These are phyloP conservation scores for Brachionus sp. DNA, from an alignment of 1,140 invertebrate genomes.

Conservation along the genomic window DNA sequence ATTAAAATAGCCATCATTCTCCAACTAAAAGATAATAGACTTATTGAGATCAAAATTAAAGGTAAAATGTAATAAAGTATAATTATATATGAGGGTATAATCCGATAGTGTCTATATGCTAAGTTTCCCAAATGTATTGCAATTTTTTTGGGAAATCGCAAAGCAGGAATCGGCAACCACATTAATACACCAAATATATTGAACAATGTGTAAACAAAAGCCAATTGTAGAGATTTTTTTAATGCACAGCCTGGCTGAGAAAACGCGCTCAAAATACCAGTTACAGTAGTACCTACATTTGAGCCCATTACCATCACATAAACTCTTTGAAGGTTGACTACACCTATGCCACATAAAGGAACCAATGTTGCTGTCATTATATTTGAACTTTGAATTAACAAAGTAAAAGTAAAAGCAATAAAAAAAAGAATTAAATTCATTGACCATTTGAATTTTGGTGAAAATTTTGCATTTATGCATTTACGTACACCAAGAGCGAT, in stretches of 20 bases:
- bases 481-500: slow-evolving; percentile 62
- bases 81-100: slow-evolving; percentile 63
- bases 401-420: slow-evolving; percentile 64
- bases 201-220: slow-evolving; percentile 67
- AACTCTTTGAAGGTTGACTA: slow-evolving; percentile 64
- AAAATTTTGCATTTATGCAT: slow-evolving; percentile 64
- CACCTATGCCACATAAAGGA: slow-evolving; percentile 66
- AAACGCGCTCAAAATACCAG: slow-evolving; percentile 63
- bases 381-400: slow-evolving; percentile 66
- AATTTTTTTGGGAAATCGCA: slow-evolving; percentile 63
- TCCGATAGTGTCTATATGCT: slow-evolving; percentile 64
- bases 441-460: slow-evolving; percentile 57
- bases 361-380: slow-evolving; percentile 68
- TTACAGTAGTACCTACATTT: slow-evolving; percentile 67
- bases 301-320: slow-evolving; percentile 66
- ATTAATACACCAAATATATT: slow-evolving; percentile 65
- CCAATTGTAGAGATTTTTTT: slow-evolving; percentile 63
- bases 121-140: slow-evolving; percentile 63
- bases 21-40: not conserved
- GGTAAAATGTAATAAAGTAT: slow-evolving; percentile 63
- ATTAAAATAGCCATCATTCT: not conserved
- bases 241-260: slow-evolving; percentile 55
- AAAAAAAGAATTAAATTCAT: slow-evolving; percentile 61
- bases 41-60: slow-evolving; percentile 60
- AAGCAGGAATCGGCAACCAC: slow-evolving; percentile 65